These are phyloP conservation scores for Sarcophaga caerulescens DNA, from an alignment of 2,888 invertebrate species.

Conservation along the genomic window DNA sequence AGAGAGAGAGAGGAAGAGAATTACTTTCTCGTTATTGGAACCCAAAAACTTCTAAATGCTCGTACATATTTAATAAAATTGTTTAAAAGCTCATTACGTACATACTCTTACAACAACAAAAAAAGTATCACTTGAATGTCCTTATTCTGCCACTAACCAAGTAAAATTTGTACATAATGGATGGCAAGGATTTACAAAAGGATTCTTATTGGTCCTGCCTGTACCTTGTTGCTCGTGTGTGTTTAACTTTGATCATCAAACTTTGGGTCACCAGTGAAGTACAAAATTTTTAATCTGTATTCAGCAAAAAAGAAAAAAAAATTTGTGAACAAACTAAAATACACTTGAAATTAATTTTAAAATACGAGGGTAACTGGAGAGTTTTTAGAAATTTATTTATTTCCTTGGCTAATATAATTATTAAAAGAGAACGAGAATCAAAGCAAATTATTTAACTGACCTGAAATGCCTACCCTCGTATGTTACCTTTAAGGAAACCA, in stretches of 20 bases:
- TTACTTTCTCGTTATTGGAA: not conserved
- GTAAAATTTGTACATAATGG: constrained; percentile 5
- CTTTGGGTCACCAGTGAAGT: not conserved
- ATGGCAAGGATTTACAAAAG: not conserved
- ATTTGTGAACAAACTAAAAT: not conserved
- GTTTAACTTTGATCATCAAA: constrained; percentile 48
- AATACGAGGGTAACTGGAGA: not conserved
- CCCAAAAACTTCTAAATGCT: constrained; percentile 19
- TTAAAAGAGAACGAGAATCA: not conserved
- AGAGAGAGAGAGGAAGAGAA: not conserved
- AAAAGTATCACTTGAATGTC: not conserved
- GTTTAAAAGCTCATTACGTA: constrained; percentile 34
- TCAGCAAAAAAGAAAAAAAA: not conserved
- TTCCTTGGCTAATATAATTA: too few relatives aligned
- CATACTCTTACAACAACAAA: not conserved
- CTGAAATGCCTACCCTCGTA: not conserved
- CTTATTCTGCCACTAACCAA: not conserved
- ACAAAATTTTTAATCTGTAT: constrained; percentile 21
- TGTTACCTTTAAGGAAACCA: not conserved
- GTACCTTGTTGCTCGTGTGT: constrained; percentile 20
- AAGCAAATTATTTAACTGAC: not conserved
- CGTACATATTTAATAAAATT: constrained; percentile 58
- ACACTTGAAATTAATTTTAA: not conserved
- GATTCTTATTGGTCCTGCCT: not conserved
- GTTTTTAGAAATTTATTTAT: not conserved